These are phyloP conservation scores for Eristalis arbustorum DNA, from an alignment of 2,888 invertebrate species.

Conservation along the genomic window DNA sequence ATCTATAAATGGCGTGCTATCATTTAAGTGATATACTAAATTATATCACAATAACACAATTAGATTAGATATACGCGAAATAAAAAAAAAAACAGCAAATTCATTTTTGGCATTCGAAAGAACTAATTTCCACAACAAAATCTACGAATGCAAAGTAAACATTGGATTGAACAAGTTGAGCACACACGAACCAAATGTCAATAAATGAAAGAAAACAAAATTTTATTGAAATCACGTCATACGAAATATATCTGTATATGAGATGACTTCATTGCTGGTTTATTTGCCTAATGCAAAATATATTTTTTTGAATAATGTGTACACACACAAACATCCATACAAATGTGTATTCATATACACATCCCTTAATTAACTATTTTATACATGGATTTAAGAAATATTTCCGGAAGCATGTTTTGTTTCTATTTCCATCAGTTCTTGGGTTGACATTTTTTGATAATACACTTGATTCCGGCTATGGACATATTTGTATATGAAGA, in stretches of 20 bases:
- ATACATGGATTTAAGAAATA: neutral
- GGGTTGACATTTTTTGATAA: neutral
- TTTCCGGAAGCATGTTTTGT: neutral
- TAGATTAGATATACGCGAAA: slow-evolving; percentile 7
- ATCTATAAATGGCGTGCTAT: slow-evolving; percentile 8
- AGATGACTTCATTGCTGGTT: slow-evolving; percentile 55
- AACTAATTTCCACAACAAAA: neutral
- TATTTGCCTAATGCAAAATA: slow-evolving; percentile 13
- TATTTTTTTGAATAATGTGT: neutral
- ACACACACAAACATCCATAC: neutral
- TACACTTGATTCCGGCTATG: neutral
- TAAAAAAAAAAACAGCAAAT: neutral
- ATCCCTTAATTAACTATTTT: neutral
- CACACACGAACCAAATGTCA: slow-evolving; percentile 3
- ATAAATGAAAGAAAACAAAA: slow-evolving; percentile 36
- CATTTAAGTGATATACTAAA: slow-evolving; percentile 1
- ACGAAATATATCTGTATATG: slow-evolving; percentile 17
- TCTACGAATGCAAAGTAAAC: slow-evolving; percentile 2
- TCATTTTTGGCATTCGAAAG: neutral
- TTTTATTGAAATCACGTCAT: slow-evolving; percentile 63
- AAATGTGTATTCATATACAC: neutral
- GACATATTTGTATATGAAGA: no score
- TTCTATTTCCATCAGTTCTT: neutral
- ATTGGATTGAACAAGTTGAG: neutral
- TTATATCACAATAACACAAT: neutral